phyloP scores from a whole-genome alignment of 2,888 invertebrate species.

The Ectropis crepuscularia region DNA sequence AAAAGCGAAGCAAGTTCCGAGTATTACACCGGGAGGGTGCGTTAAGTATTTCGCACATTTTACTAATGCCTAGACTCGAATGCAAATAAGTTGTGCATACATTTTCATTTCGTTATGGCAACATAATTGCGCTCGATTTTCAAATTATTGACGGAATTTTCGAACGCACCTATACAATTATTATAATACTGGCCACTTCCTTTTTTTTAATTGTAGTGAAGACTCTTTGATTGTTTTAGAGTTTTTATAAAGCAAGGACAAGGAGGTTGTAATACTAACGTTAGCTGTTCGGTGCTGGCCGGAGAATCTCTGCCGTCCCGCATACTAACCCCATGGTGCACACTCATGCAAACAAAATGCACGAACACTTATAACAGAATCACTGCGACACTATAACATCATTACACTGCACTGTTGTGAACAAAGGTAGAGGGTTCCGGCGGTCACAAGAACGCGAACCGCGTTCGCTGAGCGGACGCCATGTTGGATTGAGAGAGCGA shows the following conservation, averaged over 20 bases:
- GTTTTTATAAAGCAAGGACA: neutral
- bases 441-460: conserved; percentile 66
- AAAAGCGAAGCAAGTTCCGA: no score
- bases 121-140: conserved; percentile 17
- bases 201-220: neutral
- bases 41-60: conserved; percentile 3
- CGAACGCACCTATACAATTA: neutral
- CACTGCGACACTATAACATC: conserved; percentile 76
- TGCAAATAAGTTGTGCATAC: neutral
- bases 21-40: neutral
- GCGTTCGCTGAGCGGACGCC: conserved; percentile 74
- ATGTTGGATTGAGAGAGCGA: conserved; percentile 71
- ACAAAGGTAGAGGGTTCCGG: conserved; percentile 51
- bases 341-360: conserved; percentile 72
- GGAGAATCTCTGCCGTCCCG: conserved; percentile 77
- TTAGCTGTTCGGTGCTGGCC: conserved; percentile 81
- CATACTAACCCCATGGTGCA: conserved; percentile 71
- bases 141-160: conserved; percentile 4
- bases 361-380: conserved; percentile 38
- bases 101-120: conserved; percentile 22
- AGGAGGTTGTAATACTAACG: conserved; percentile 62
- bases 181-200: neutral
- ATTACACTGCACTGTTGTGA: conserved; percentile 54
- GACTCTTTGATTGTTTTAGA: neutral
- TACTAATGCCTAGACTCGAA: neutral